Conservation (phyloP, 2,113 vertebrate genomes). For the Nothocercus nigrocapillus region DNA sequence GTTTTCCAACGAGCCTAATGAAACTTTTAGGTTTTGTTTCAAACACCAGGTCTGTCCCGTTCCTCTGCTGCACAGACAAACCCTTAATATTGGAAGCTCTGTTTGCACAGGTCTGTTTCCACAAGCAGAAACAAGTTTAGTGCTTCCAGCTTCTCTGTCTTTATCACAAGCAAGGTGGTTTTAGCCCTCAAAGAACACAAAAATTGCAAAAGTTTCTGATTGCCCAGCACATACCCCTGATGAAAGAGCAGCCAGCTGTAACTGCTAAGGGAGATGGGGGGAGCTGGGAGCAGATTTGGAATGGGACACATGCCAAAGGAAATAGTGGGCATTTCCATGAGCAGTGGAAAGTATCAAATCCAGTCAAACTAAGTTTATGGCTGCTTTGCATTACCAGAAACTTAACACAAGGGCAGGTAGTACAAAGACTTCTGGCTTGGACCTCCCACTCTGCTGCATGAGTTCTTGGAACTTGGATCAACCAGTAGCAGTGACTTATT, state of each 20-base stretch:
- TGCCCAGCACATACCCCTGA: not conserved
- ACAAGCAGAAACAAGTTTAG: not conserved
- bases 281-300: not conserved
- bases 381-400: not conserved
- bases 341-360: not conserved
- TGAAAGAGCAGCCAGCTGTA: not conserved
- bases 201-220: not conserved
- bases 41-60: not conserved
- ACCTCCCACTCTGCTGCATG: not conserved
- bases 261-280: accelerated
- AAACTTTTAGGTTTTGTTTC: not conserved
- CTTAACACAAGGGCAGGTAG: not conserved
- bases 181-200: not conserved
- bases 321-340: not conserved
- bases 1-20: not conserved
- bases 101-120: not conserved
- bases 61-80: not conserved
- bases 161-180: not conserved
- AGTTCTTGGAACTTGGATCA: not conserved
- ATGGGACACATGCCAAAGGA: not conserved
- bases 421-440: not conserved
- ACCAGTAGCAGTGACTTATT: not conserved
- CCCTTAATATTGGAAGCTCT: not conserved
- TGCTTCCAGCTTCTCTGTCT: not conserved
- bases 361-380: accelerated